Evolutionary conservation across 2,888 invertebrate genomes (phyloP), one percentile per base, ranked within the genome.

Genomic region (Xanthia icteritia): DNA sequence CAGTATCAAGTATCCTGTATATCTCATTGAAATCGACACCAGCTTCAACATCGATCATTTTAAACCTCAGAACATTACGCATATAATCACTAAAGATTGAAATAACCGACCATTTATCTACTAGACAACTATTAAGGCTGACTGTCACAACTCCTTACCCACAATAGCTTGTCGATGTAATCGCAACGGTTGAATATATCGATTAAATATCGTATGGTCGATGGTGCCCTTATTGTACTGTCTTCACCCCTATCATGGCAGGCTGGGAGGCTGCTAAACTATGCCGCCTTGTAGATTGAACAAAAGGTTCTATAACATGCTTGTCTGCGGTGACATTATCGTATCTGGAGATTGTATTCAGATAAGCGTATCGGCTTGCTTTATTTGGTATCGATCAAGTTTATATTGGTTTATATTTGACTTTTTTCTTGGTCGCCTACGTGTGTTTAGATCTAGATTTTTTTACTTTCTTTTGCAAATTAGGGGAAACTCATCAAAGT

Each of bases 141-240:
- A 86, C 87, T 91, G 92, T 92, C 91, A 91, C 91, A 91, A 89
- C 89, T 68, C 68, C 85, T 85, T 90, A 92, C 90, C 90, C 92
- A 95, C 94, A 94, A 95, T 93, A 90, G 92, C 86, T 86, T 92
- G 91, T 93, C 92, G 91, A 90, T 90, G 89, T 94, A 92, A 96
- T 96, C 95, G 93, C 93, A 94, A 94, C 92, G 91, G 90, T 86
- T 92, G 91, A 94, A 94, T 93, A 91, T 90, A 94, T 94, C 93
- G 95, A 94, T 92, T 86, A 83, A 75, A 91, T 91, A 92, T 92
- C 89, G 89, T 88, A 89, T 90, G 76, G 82, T 81, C 91, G 90
- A 90, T 93, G 93, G 94, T 93, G 92, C 94, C 93, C 93, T 94
- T 94, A 96, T 96, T 96, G 96, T 96, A 90, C 95, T 96, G 96